Evolutionary conservation across 1,140 invertebrate species (phyloP), one percentile per base, ranked within the genome.

Genomic region (Lamellibrachia luymesi): DNA sequence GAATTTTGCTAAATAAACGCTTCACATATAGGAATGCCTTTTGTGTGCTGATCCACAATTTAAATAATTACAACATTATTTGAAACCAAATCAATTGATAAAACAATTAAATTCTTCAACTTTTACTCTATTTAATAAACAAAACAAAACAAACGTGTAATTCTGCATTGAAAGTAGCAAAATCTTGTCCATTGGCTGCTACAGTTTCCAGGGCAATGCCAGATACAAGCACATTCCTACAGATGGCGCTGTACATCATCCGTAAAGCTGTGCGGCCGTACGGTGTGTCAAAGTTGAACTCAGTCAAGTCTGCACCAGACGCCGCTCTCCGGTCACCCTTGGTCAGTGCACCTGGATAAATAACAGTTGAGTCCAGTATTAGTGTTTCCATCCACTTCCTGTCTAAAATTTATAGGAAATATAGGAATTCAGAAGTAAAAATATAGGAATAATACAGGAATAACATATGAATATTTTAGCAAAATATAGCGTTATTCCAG

Each of bases 271-370:
- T 50, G 64, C 92, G 90, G 17, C 94, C 94, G 91, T 94, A 94
- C 64, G 93, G 94, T 95, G 95, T 94, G 96, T 99, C 99, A 95
- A 99, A 99, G 95, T 99, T 99, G 96, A 99, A 99, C 95, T 99
- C 98, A 90, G 98, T 99, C 27, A 99, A 97, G 97, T 99, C 99
- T 93, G 99, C 96, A 0, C 98, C 98, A 97, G 99, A 99, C 0
- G 99, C 99, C 22, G 99, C 99, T 92, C 99, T 97, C 93, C 99
- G 97, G 97, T 99, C 99, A 90, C 99, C 99, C 96, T 99, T 99
- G 0, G 99, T 99, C 17, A 99, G 96, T 8, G 99, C 99, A 92
- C 93, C 93, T 93, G 91, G 49, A 56, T 7, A 6, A 89, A 92
- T 80, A n/a, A n/a, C 10, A 51, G n/a, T n/a, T n/a, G n/a, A n/a